Percentiles rank a stretch among this genome's conserved stretches.
Conservation (phyloP, 2,797 vertebrate species). For the Kryptopterus vitreolus region DNA sequence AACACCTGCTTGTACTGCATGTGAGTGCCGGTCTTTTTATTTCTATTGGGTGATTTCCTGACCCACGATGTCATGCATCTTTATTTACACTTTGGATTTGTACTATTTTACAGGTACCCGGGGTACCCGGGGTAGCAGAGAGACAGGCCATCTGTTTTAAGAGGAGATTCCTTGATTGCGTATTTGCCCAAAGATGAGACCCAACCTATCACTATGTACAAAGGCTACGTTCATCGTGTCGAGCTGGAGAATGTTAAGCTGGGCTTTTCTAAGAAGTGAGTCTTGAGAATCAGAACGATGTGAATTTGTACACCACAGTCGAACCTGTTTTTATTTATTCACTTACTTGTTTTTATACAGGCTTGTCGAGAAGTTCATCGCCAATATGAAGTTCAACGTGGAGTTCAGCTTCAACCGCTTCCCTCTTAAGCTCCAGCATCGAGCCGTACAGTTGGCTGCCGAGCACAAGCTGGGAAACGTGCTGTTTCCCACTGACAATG, state of each 20-base stretch:
- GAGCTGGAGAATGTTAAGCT: slow-evolving; percentile 84
- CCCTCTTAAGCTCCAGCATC: slow-evolving; percentile 82
- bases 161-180: slow-evolving; percentile 83
- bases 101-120: no score
- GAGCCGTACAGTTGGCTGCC: slow-evolving; percentile 75
- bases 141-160: slow-evolving; percentile 88
- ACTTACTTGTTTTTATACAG: slow-evolving; percentile 62
- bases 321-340: neutral
- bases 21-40: slow-evolving; percentile 61
- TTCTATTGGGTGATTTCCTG: neutral
- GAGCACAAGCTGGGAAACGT: slow-evolving; percentile 65
- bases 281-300: neutral
- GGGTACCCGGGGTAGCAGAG: slow-evolving; percentile 90
- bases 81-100: neutral
- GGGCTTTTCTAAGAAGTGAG: slow-evolving; percentile 81
- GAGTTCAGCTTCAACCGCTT: slow-evolving; percentile 88
- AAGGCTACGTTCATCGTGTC: slow-evolving; percentile 85
- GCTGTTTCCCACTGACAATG: slow-evolving; percentile 79
- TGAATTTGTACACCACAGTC: neutral
- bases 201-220: slow-evolving; percentile 70
- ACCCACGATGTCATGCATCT: neutral
- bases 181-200: slow-evolving; percentile 65
- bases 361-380: slow-evolving; percentile 73
- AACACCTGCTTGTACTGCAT: slow-evolving; percentile 73
- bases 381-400: slow-evolving; percentile 84